Evolutionary conservation across 1,140 invertebrate species (phyloP), one percentile per base, ranked within the genome.

Genomic region (Drosophila sproati): DNA sequence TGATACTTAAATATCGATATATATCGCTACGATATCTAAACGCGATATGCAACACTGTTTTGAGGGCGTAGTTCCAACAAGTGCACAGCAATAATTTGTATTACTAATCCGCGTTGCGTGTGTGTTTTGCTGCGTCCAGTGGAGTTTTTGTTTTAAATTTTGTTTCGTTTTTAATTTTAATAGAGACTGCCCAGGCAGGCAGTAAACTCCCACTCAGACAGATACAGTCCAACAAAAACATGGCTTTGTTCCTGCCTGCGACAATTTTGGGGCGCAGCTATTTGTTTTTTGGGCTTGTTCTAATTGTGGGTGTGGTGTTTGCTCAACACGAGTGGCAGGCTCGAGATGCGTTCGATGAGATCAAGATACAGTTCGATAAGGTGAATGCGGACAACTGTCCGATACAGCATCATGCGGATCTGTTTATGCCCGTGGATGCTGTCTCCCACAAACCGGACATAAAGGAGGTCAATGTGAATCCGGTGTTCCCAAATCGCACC

Each of bases 391-490:
- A 98, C 20, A 99, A 99, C 93, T 99, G 98, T 92, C 95, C 95
- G 60, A 97, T 98, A 63, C 96, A 97, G 79, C 96, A 97, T 82
- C 92, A 96, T n/a, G 95, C 95, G 29, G 96, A 98, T 78, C 93
- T 99, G 0, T 97, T 96, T 91, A 93, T 99, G 67, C 96, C 97
- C 0, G 93, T 95, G 48, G 96, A 98, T 75, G 94, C 96, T 0
- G 96, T 99, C 0, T 98, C 98, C 0, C 98, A 99, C 92, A 93
- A 97, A 52, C 98, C 98, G 0, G 97, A 98, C 82, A 98, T 99
- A 70, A 98, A 99, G 93, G 97, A 98, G 89, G 95, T 99, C 50
- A 98, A 98, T 82, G 97, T 98, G 28, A 98, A 98, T 93, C 98
- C 98, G 2, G 95, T 99, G 4, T 98, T 98, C 88, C 97, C 98